phyloP scores from a whole-genome alignment of 2,888 invertebrate genomes.

The Bimastos eiseni region DNA sequence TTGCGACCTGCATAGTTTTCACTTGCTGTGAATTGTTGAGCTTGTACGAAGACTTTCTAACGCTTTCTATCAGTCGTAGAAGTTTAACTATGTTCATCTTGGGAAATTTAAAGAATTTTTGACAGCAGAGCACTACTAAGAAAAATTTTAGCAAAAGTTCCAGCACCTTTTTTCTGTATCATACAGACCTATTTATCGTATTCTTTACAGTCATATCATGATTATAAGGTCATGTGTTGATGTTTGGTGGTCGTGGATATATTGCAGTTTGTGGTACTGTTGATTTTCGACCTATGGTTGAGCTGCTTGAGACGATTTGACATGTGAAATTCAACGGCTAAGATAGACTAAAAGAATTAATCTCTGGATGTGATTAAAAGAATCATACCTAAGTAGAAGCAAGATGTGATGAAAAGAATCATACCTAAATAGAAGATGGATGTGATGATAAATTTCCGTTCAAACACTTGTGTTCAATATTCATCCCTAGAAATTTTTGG shows the following conservation, averaged over 20 bases:
- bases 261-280: neutral
- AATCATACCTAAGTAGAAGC: too few species aligned
- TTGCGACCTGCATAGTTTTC: neutral
- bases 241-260: neutral
- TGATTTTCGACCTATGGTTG: neutral
- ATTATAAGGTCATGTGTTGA: neutral
- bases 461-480: too few species aligned
- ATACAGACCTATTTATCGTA: too few species aligned
- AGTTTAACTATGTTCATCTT: neutral
- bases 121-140: neutral
- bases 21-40: conserved; percentile 1
- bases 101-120: neutral
- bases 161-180: neutral
- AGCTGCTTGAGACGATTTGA: neutral
- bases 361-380: too few species aligned
- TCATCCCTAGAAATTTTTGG: too few species aligned
- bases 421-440: too few species aligned
- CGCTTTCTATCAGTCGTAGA: neutral
- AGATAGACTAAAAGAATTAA: too few species aligned
- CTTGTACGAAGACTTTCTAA: conserved; percentile 2
- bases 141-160: neutral
- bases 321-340: too few species aligned
- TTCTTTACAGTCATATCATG: neutral
- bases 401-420: too few species aligned
- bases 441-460: too few species aligned